phyloP scores from a whole-genome alignment of 2,113 vertebrate genomes.

The Stigmatopora argus region DNA sequence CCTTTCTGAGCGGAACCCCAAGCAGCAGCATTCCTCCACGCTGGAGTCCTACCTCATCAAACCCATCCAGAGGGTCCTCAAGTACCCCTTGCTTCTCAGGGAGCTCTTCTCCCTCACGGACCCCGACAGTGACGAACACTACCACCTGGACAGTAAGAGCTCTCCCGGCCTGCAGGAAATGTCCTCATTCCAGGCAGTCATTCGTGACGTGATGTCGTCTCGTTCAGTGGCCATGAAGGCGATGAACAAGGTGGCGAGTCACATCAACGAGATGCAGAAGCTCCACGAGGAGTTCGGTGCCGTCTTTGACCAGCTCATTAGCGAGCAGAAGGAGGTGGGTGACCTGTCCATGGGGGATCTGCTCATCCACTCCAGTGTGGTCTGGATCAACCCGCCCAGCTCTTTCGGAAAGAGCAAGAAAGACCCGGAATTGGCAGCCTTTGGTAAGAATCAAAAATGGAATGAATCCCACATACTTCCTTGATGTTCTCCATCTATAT shows the following conservation, averaged over 20 bases:
- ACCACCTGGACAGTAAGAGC: slow-evolving; percentile 85
- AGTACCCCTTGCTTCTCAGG: slow-evolving; percentile 88
- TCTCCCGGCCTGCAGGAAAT: background rate
- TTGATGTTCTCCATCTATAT: background rate
- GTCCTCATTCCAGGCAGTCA: background rate
- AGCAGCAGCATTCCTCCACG: slow-evolving; percentile 86
- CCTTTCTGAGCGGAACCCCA: slow-evolving; percentile 87
- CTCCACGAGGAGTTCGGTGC: slow-evolving; percentile 95
- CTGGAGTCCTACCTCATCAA: slow-evolving; percentile 98
- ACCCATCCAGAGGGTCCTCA: slow-evolving; percentile 94
- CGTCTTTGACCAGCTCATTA: slow-evolving; percentile 95
- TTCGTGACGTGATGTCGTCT: too few relatives aligned
- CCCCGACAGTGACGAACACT: slow-evolving; percentile 90
- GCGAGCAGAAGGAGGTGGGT: slow-evolving; percentile 92
- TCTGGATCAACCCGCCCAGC: slow-evolving; percentile 88
- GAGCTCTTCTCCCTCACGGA: slow-evolving; percentile 90
- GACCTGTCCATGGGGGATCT: slow-evolving; percentile 97
- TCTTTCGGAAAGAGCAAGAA: slow-evolving; percentile 89
- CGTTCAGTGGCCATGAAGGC: slow-evolving; percentile 91
- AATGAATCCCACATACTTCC: background rate
- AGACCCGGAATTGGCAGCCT: slow-evolving; percentile 87
- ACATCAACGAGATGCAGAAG: slow-evolving; percentile 99
- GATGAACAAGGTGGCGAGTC: slow-evolving; percentile 98
- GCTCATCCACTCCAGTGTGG: slow-evolving; percentile 82
- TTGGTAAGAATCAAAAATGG: slow-evolving; percentile 66